phyloP scores from a whole-genome alignment of 37 sponge, comb jelly and placozoan genomes.

The Beroe ovata region DNA sequence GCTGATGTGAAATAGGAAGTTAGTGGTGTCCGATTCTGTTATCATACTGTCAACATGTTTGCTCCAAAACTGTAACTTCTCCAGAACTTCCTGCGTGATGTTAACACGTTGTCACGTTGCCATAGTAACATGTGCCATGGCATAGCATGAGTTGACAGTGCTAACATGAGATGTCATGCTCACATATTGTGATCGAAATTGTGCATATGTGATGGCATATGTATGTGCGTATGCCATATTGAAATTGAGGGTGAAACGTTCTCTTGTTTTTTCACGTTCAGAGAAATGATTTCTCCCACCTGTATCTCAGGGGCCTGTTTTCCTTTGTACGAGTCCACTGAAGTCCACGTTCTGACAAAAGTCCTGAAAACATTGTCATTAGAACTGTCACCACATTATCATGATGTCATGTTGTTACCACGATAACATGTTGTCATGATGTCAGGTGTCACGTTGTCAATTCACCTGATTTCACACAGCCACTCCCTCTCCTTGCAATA shows the following conservation, averaged over 20 bases:
- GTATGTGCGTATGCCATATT: no score
- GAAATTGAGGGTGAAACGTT: no score
- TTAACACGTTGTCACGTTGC: no score
- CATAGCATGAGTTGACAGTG: no score
- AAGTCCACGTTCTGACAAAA: slow-evolving; percentile 42
- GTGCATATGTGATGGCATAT: no score
- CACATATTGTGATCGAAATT: no score
- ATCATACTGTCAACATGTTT: slow-evolving; percentile 32
- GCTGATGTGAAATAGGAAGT: slow-evolving; percentile 34
- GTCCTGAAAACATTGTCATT: not conserved
- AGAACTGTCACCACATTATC: not conserved
- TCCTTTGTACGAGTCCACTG: slow-evolving; percentile 23
- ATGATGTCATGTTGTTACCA: not conserved
- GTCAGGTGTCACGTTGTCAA: no score
- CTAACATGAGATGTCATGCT: no score
- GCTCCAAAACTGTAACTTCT: slow-evolving; percentile 23
- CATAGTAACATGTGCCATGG: not conserved
- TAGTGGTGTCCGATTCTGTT: slow-evolving; percentile 25
- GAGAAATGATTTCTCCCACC: no score
- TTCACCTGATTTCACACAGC: slow-evolving; percentile 54
- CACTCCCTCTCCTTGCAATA: slow-evolving; percentile 22
- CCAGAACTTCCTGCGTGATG: slow-evolving; percentile 36
- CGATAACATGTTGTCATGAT: not conserved
- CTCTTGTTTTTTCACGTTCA: no score
- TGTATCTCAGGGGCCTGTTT: slow-evolving; percentile 25